A percentile compares a stretch with the other conserved stretches of the same genome.
Conservation (phyloP, 2,797 vertebrate species). For the Malurus splendens region DNA sequence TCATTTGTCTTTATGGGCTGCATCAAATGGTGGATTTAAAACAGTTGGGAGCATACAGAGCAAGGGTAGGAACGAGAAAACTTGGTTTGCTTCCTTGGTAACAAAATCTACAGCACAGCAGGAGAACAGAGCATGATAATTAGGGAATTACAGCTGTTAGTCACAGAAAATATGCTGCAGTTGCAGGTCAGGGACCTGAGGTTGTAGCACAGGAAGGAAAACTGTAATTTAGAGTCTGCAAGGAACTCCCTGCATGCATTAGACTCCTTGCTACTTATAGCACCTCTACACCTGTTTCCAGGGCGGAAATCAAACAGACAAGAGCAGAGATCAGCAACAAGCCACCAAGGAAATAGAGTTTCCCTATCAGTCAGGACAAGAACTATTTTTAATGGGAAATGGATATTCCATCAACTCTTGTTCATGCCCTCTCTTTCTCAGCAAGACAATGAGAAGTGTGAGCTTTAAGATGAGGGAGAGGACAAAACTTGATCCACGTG, state of each 20-base stretch:
- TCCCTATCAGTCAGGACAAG: neutral
- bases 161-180: conserved; percentile 77
- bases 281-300: conserved; percentile 57
- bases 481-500: neutral
- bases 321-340: neutral
- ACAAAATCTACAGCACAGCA: conserved; percentile 73
- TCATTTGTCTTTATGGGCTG: conserved; percentile 33
- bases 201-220: conserved; percentile 80
- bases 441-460: neutral
- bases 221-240: conserved; percentile 75
- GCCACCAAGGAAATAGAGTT: neutral
- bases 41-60: conserved; percentile 51
- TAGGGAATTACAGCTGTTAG: conserved; percentile 82
- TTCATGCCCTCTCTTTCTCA: neutral
- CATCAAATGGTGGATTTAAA: conserved; percentile 44
- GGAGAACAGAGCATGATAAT: conserved; percentile 76
- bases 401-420: neutral
- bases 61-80: conserved; percentile 9
- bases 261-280: conserved; percentile 34
- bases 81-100: conserved; percentile 64
- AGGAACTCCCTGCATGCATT: conserved; percentile 43
- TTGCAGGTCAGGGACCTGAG: conserved; percentile 76
- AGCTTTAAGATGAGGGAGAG: neutral
- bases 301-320: conserved; percentile 10
- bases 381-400: neutral